Percentiles rank a stretch among this genome's conserved stretches.
These are phyloP conservation scores for Pimephales promelas DNA, from an alignment of 2,113 vertebrate species.

Conservation along the genomic window DNA sequence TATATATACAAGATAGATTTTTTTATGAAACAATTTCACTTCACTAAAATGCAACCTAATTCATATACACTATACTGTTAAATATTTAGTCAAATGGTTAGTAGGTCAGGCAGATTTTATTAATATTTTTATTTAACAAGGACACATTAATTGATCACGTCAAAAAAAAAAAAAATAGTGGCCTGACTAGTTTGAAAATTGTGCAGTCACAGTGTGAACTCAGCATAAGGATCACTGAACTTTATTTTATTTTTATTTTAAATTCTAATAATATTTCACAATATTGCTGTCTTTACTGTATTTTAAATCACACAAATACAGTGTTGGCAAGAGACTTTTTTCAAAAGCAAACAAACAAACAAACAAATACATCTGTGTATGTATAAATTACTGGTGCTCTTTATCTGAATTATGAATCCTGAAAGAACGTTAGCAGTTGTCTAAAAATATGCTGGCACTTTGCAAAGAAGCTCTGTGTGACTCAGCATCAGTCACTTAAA, in stretches of 20 bases:
- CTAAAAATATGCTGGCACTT: slow-evolving; percentile 12
- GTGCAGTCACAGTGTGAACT: too few relatives aligned
- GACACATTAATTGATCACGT: too few relatives aligned
- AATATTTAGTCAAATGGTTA: too few relatives aligned
- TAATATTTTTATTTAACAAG: not conserved
- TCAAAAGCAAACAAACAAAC: not conserved
- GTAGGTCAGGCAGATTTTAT: too few relatives aligned
- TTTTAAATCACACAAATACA: not conserved
- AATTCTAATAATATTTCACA: not conserved
- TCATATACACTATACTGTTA: not conserved
- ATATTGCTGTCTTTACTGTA: not conserved
- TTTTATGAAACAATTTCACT: not conserved
- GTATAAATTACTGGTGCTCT: not conserved
- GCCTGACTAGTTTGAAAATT: too few relatives aligned
- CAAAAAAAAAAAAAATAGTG: too few relatives aligned
- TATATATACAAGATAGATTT: not conserved
- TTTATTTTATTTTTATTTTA: too few relatives aligned
- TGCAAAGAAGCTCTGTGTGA: slow-evolving; percentile 14
- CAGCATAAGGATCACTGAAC: not conserved
- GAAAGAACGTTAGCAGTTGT: slow-evolving; percentile 8
- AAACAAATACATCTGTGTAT: not conserved
- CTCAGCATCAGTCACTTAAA: slow-evolving; percentile 8
- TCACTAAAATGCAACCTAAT: not conserved
- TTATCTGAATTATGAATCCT: not conserved
- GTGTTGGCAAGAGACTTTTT: not conserved